A percentile compares a stretch with the other conserved stretches of the same genome.
phyloP scores from a whole-genome alignment of 2,888 invertebrate species.

The Acholoe squamosa region DNA sequence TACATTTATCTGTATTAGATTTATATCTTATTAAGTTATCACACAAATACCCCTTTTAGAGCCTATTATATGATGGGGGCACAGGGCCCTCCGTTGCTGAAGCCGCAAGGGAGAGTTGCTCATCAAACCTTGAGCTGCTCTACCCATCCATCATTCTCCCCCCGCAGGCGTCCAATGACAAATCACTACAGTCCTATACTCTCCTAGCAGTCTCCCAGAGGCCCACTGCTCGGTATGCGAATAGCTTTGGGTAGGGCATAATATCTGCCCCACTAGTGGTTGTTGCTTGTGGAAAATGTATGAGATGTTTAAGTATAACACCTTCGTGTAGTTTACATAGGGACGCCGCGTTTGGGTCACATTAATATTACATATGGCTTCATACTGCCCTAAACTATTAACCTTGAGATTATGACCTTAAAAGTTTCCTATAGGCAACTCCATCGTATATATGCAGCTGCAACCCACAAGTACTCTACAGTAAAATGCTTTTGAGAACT shows the following conservation, averaged over 20 bases:
- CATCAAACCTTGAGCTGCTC: not conserved
- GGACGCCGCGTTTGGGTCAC: too few relatives aligned
- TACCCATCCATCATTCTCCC: not conserved
- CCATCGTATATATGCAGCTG: too few relatives aligned
- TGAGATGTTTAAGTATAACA: too few relatives aligned
- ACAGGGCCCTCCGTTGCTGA: not conserved
- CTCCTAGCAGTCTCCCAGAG: not conserved
- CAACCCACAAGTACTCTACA: too few relatives aligned
- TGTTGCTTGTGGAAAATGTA: too few relatives aligned
- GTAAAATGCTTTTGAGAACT: too few relatives aligned
- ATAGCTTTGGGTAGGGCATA: not conserved
- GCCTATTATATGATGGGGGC: not conserved
- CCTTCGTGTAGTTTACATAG: too few relatives aligned
- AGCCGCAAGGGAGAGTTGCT: not conserved
- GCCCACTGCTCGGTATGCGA: not conserved
- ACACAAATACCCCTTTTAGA: not conserved
- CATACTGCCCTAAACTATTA: too few relatives aligned
- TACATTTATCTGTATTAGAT: not conserved
- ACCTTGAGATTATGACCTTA: too few relatives aligned
- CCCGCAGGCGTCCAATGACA: not conserved
- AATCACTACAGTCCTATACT: slow-evolving; percentile 23
- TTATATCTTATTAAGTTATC: not conserved
- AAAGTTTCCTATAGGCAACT: too few relatives aligned
- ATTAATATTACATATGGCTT: too few relatives aligned
- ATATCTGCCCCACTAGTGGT: not conserved